phyloP scores from a whole-genome alignment of 2,888 invertebrate genomes.

The Ormyrus pomaceus region DNA sequence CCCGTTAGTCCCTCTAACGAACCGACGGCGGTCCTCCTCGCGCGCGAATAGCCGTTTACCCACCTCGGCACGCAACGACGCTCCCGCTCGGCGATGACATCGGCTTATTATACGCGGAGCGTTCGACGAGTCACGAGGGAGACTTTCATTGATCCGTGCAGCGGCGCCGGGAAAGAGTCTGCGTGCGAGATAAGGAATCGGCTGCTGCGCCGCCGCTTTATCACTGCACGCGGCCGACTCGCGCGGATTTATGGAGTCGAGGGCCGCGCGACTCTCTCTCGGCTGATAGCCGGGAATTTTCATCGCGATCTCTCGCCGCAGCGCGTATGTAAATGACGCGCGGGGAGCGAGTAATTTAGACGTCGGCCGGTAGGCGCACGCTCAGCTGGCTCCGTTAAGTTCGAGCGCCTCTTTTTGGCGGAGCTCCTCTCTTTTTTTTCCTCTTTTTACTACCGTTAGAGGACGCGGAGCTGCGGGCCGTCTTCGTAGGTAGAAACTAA shows the following conservation, averaged over 20 bases:
- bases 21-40: not conserved
- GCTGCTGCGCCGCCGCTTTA: not conserved
- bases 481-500: too few species aligned
- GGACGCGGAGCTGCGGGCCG: too few species aligned
- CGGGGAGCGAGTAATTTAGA: too few species aligned
- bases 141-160: not conserved
- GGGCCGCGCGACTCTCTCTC: too few species aligned
- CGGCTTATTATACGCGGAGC: not conserved
- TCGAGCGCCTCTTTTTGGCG: too few species aligned
- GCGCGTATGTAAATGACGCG: too few species aligned
- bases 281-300: too few species aligned
- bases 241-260: not conserved
- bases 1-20: not conserved
- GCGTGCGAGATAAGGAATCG: slow-evolving; percentile 10
- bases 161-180: not conserved
- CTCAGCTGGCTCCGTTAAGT: too few species aligned
- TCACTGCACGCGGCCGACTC: not conserved
- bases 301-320: too few species aligned
- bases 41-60: not conserved
- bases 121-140: not conserved
- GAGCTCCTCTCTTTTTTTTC: too few species aligned
- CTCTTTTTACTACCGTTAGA: too few species aligned
- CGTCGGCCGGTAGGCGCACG: too few species aligned
- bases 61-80: not conserved
- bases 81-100: not conserved